Base-by-base conservation (phyloP, 1,140 invertebrate genomes). In the Drosophila kanapiae region DNA sequence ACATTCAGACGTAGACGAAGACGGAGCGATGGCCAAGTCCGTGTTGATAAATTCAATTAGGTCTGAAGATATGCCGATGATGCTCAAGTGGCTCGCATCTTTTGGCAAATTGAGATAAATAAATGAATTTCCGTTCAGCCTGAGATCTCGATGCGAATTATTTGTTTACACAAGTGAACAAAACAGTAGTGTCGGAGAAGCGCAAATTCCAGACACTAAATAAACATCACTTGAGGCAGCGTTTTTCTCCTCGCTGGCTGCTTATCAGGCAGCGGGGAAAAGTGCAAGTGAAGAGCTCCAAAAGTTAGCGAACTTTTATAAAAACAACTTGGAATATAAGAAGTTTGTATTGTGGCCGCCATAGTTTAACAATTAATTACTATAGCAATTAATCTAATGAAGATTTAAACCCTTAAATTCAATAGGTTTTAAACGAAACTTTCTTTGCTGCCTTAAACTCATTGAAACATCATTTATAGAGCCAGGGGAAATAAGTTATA, bases 31-130 rank as follows among this genome's bases (percentile, higher is more conserved):
- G 40, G 47, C 27, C 54, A 82, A 71, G 61, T 75, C 64, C 13
- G 54, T 84, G 85, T 87, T 87, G 65, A 87, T 90, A 71, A 75
- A 88, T 90, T 90, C 60, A 88, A 90, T 84, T 90, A 71, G 35
- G 37, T 56, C 42, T 38, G 40, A 68, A 77, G 42, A 38, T 14
- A 23, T 45, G 57, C 48, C 38, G 43, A 68, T 49, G 49, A 40
- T 27, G 71, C 60, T 51, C 49, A 60, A 60, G 70, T 58, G 53
- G 53, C 40, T 60, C 37, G 53, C 69, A 49, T 78, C 62, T 67
- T 75, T 63, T 68, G 45, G 33, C 51, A 40, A 78, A 80, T 68
- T 68, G 14, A 77, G 57, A 78, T 78, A 78, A 69, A 78, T 69
- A 78, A 69, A 78, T 69, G 38, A 78, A 37, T 60, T 40, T 58